A percentile compares a stretch with the other conserved stretches of the same genome.
Evolutionary conservation across 2,797 vertebrate species (phyloP).

Genomic region (Ficedula albicollis): DNA sequence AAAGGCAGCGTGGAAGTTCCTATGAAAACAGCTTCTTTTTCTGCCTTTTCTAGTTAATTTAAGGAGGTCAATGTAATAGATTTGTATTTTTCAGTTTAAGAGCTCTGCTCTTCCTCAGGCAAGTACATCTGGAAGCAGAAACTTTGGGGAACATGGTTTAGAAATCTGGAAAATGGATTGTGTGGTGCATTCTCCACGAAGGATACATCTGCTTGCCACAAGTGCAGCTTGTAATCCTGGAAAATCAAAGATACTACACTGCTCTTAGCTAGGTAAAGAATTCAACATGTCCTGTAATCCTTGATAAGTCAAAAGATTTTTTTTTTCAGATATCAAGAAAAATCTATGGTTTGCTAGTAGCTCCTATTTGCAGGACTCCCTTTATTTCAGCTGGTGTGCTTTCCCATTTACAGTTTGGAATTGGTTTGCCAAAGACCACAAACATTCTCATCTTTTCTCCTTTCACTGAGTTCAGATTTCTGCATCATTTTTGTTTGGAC

Average conservation of each 20-base stretch:
- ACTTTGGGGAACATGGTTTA: not conserved
- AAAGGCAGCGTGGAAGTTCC: not conserved
- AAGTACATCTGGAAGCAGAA: not conserved
- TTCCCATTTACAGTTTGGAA: not conserved
- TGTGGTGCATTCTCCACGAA: not conserved
- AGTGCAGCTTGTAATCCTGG: not conserved
- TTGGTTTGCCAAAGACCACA: not conserved
- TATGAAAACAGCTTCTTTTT: not conserved
- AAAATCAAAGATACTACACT: not conserved
- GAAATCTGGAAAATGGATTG: not conserved
- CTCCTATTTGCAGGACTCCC: not conserved
- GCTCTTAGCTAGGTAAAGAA: not conserved
- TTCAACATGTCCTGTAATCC: not conserved
- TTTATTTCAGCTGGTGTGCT: not conserved
- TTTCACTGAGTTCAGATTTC: not conserved
- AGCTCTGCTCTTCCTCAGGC: not conserved
- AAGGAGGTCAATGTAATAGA: not conserved
- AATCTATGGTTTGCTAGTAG: not conserved
- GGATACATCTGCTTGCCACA: not conserved
- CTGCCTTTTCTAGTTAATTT: not conserved
- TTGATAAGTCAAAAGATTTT: not conserved
- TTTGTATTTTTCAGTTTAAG: not conserved
- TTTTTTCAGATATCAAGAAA: not conserved
- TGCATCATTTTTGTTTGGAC: not conserved
- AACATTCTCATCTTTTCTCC: not conserved